Percentiles rank a stretch among this genome's conserved stretches.
Evolutionary conservation across 2,888 invertebrate genomes (phyloP).

Genomic region (Lottia gigantea): DNA sequence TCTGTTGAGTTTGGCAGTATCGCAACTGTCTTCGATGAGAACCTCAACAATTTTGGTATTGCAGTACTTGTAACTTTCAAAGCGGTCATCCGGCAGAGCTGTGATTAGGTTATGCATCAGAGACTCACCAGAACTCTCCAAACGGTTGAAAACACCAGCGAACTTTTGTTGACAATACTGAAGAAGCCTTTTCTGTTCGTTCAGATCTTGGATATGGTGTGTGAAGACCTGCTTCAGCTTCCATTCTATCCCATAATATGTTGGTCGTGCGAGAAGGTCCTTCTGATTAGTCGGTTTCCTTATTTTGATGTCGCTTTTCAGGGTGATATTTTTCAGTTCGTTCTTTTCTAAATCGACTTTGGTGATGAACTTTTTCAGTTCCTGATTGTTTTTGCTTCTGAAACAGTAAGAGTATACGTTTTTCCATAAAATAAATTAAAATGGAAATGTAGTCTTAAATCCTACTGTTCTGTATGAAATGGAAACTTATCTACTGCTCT

Average conservation of each 20-base stretch:
- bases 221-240: slow-evolving; percentile 13
- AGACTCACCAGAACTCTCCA: neutral
- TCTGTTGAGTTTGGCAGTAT: slow-evolving; percentile 7
- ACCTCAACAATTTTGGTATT: slow-evolving; percentile 12
- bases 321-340: too few species aligned
- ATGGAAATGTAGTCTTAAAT: too few species aligned
- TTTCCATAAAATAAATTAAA: too few species aligned
- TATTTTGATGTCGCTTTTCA: too few species aligned
- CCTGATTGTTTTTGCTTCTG: too few species aligned
- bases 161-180: slow-evolving; percentile 11
- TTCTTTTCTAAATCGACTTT: too few species aligned
- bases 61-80: neutral
- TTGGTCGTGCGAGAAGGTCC: too few species aligned
- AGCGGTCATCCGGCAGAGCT: slow-evolving; percentile 9
- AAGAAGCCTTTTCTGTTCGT: slow-evolving; percentile 8
- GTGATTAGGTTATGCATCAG: slow-evolving; percentile 12
- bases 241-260: slow-evolving; percentile 13
- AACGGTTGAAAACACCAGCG: neutral
- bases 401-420: too few species aligned
- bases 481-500: too few species aligned
- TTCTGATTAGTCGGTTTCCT: too few species aligned
- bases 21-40: slow-evolving; percentile 11
- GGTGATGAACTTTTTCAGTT: too few species aligned
- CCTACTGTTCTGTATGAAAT: too few species aligned
- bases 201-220: neutral